phyloP scores from a whole-genome alignment of 2,113 vertebrate genomes.

The Ranitomeya imitator region DNA sequence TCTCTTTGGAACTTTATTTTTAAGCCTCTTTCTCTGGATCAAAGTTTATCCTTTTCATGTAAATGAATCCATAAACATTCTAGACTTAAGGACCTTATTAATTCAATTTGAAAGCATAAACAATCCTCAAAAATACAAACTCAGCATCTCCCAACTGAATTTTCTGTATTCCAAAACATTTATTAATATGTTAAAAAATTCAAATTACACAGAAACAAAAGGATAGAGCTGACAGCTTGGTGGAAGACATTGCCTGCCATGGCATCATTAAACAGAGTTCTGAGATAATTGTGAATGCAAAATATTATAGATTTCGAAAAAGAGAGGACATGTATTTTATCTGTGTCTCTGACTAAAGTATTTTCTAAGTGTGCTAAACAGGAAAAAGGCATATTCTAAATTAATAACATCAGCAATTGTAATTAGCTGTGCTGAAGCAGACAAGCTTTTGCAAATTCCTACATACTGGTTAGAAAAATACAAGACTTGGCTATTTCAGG shows the following conservation, averaged over 20 bases:
- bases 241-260: conserved; percentile 16
- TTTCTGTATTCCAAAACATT: conserved; percentile 54
- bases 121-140: conserved; percentile 58
- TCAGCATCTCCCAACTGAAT: conserved; percentile 56
- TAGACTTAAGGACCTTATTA: conserved; percentile 58
- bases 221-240: conserved; percentile 47
- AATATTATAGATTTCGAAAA: conserved; percentile 28
- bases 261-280: conserved; percentile 51
- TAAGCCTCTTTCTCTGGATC: conserved; percentile 32
- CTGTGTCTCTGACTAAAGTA: background rate
- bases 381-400: conserved; percentile 19
- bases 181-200: conserved; percentile 59
- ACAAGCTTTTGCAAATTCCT: conserved; percentile 2
- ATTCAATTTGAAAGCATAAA: conserved; percentile 58
- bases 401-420: conserved; percentile 26
- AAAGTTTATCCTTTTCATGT: conserved; percentile 55
- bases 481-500: background rate
- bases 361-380: conserved; percentile 30
- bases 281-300: conserved; percentile 42
- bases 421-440: background rate
- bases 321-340: conserved; percentile 32
- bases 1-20: conserved; percentile 47
- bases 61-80: conserved; percentile 57
- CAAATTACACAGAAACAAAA: conserved; percentile 53
- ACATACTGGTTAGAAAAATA: background rate